Evolutionary conservation across 2,797 vertebrate genomes (phyloP), one percentile per base, ranked within the genome.

Genomic region (Meriones psammophilus): DNA sequence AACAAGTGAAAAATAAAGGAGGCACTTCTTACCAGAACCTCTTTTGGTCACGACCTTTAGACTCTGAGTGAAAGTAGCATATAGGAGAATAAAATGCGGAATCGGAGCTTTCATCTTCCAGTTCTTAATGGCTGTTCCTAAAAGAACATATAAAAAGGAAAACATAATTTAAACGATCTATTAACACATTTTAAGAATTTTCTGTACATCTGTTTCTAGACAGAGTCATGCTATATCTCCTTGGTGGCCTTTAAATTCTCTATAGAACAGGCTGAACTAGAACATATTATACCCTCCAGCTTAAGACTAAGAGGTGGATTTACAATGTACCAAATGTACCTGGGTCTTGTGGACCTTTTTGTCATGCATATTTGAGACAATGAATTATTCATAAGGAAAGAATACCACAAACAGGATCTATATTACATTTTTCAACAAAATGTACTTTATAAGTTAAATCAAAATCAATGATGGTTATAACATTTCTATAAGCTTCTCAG

Each of bases 31-130:
- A 99, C 99, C 99, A 98, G 99, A 99, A 98, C 99, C 99, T 98
- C 99, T 99, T 98, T 99, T 99, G 94, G 99, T 99, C 98, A 99
- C 99, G 97, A 99, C 99, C 98, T 99, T 99, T 98, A 99, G 98
- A 98, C 99, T 99, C 98, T 99, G 99, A 98, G 99, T 98, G 97
- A 99, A 98, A 92, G 99, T 98, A 96, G 99, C 99, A 96, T 99
- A 99, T 98, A 99, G 98, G 97, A 99, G 99, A 98, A 99, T 98
- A 99, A 99, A 99, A 97, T 99, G 99, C 93, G 99, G 99, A 98
- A 99, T 98, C 96, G 99, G 99, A 98, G 99, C 99, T 99, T 99
- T 99, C 99, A 99, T 99, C 98, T 99, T 99, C 98, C 97, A 98
- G 98, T 97, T 98, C 98, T 99, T 99, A 69, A 96, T 97, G 91